These are phyloP conservation scores for Octopus bimaculoides DNA, from an alignment of 1,140 invertebrate species.

Conservation along the genomic window DNA sequence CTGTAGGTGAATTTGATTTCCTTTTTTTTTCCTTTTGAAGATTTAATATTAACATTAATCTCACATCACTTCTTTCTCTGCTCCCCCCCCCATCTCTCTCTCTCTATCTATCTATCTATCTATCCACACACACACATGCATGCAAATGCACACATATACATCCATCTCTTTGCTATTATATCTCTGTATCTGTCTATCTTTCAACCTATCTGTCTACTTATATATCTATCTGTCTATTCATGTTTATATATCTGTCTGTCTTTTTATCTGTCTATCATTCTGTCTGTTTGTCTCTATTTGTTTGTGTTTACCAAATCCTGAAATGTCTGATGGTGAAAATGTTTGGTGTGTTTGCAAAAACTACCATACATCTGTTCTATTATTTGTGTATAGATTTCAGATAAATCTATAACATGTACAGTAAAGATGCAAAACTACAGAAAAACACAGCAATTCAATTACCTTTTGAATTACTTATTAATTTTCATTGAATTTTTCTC, in stretches of 20 bases:
- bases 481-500: no score
- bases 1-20: no score
- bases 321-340: conserved; percentile 16
- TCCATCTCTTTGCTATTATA: not conserved
- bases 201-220: not conserved
- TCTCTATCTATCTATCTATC: not conserved
- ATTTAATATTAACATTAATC: not conserved
- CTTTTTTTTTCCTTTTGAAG: no score
- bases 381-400: no score
- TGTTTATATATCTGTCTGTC: not conserved
- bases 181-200: not conserved
- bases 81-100: not conserved
- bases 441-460: no score
- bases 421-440: no score
- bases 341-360: no score
- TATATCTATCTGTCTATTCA: conserved; percentile 10
- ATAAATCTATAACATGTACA: no score
- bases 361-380: no score
- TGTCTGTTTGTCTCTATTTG: no score
- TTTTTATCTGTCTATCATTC: not conserved
- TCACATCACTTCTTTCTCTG: not conserved
- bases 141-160: not conserved
- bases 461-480: no score
- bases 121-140: not conserved
- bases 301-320: not conserved